Evolutionary conservation across 2,888 invertebrate species (phyloP).

Genomic region (Parnassius mnemosyne): DNA sequence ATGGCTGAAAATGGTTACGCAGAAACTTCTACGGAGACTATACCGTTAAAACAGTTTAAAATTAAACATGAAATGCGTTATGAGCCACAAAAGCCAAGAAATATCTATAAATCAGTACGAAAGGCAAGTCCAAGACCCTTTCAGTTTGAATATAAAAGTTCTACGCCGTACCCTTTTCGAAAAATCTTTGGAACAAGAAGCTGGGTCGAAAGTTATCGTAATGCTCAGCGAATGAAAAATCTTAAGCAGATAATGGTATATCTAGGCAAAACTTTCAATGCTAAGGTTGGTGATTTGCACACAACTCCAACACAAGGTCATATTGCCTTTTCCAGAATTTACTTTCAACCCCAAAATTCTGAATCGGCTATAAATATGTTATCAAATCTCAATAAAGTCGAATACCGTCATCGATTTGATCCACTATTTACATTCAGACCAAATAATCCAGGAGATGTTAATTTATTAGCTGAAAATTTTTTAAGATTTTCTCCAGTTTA

Average conservation of each 20-base stretch:
- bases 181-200: constrained; percentile 60
- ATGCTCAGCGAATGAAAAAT: constrained; percentile 68
- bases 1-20: constrained; percentile 65
- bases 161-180: constrained; percentile 65
- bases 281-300: constrained; percentile 66
- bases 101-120: constrained; percentile 46
- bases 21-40: constrained; percentile 51
- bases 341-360: constrained; percentile 51
- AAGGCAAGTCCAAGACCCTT: constrained; percentile 77
- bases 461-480: constrained; percentile 82
- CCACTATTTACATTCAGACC: constrained; percentile 87
- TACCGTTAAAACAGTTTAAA: constrained; percentile 33
- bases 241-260: constrained; percentile 69
- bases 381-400: constrained; percentile 29
- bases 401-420: constrained; percentile 71
- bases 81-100: constrained; percentile 30
- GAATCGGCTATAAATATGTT: constrained; percentile 37
- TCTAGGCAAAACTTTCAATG: constrained; percentile 69
- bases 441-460: constrained; percentile 86
- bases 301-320: constrained; percentile 49
- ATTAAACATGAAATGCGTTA: constrained; percentile 13
- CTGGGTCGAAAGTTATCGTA: constrained; percentile 70
- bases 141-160: constrained; percentile 62
- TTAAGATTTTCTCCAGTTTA: constrained; percentile 56
- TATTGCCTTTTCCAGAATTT: constrained; percentile 66